Evolutionary conservation across 2,113 vertebrate species (phyloP).

Genomic region (Hypomesus transpacificus): DNA sequence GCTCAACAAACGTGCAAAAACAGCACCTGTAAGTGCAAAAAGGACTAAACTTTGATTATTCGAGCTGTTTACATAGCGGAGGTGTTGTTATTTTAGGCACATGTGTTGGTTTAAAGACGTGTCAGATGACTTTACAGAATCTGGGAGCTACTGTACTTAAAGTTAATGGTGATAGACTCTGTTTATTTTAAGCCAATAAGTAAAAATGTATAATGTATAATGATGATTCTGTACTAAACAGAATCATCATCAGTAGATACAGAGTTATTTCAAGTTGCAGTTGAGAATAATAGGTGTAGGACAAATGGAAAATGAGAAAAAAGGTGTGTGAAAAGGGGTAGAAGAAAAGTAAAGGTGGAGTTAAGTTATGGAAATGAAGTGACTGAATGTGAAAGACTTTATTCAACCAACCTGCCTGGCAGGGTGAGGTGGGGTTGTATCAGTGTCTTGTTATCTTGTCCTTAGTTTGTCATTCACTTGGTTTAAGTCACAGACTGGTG

Average conservation of each 20-base stretch:
- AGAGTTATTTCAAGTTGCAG: not conserved
- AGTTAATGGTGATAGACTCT: constrained; percentile 1
- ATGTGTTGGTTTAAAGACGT: constrained; percentile 5
- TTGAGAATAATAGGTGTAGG: constrained; percentile 3
- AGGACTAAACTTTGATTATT: constrained; percentile 33
- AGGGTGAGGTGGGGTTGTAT: constrained; percentile 44
- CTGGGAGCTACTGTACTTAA: constrained; percentile 8
- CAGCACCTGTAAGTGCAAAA: constrained; percentile 44
- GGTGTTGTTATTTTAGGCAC: constrained; percentile 5
- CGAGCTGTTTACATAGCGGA: constrained; percentile 34
- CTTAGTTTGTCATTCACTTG: constrained; percentile 50
- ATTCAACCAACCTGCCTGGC: not conserved
- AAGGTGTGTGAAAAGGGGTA: constrained; percentile 14
- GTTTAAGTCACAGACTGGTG: constrained; percentile 16
- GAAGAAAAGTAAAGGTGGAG: not conserved
- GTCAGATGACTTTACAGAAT: not conserved
- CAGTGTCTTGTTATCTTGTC: constrained; percentile 47
- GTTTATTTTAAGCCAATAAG: too few species aligned
- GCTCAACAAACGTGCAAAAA: constrained; percentile 50
- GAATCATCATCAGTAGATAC: not conserved
- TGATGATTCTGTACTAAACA: constrained; percentile 4
- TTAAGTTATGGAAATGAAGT: constrained; percentile 7
- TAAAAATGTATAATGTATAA: not conserved
- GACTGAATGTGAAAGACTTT: constrained; percentile 26
- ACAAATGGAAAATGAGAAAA: constrained; percentile 3